Conservation (phyloP, 2,888 invertebrate species). For the Selenia dentaria region DNA sequence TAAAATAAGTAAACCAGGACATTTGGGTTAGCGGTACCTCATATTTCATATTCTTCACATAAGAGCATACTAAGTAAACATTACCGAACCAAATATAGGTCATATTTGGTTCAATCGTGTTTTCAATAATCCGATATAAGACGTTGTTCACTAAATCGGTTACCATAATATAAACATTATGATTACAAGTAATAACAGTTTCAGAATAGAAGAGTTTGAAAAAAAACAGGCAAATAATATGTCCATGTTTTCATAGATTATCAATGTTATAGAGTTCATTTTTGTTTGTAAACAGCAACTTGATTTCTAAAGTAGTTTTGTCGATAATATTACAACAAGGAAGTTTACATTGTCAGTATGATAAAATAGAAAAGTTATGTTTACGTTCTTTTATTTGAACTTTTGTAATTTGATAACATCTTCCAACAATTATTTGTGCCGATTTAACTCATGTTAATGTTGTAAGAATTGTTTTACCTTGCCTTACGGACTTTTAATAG, state of each 20-base stretch:
- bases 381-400: no score
- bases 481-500: no score
- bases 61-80: constrained; percentile 29
- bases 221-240: constrained; percentile 3
- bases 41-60: constrained; percentile 15
- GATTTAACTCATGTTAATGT: no score
- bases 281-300: not conserved
- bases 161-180: constrained; percentile 26
- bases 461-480: no score
- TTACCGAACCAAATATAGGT: constrained; percentile 19
- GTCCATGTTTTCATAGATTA: constrained; percentile 9
- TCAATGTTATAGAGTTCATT: constrained; percentile 2
- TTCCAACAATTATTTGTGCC: no score
- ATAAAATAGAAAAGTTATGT: not conserved
- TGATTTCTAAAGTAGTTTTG: not conserved
- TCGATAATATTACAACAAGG: constrained; percentile 2
- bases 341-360: not conserved
- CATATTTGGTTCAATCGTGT: no score
- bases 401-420: no score
- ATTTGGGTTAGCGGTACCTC: not conserved
- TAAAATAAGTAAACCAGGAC: not conserved
- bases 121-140: constrained; percentile 13
- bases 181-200: constrained; percentile 1
- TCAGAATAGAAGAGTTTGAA: constrained; percentile 1
- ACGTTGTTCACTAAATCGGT: constrained; percentile 20